phyloP scores from a whole-genome alignment of 1,140 invertebrate genomes.

The Formica selysi region DNA sequence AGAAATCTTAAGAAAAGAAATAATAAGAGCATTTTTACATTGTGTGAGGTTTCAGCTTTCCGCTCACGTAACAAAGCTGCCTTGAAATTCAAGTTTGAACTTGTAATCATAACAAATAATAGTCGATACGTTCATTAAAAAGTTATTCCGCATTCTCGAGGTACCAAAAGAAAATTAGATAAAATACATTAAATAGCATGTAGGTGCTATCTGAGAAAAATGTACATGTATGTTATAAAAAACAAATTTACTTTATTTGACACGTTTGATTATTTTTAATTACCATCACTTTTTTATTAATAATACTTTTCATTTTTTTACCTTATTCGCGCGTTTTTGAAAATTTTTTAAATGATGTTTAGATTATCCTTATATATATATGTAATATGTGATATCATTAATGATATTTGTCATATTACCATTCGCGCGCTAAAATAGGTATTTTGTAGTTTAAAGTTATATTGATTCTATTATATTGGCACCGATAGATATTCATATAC shows the following conservation, averaged over 20 bases:
- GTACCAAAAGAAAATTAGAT: conserved; percentile 21
- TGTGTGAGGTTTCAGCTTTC: neutral
- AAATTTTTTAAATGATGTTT: neutral
- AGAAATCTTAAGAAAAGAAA: neutral
- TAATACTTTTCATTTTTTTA: neutral
- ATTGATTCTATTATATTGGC: conserved; percentile 4
- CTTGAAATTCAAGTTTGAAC: conserved; percentile 9
- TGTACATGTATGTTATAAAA: neutral
- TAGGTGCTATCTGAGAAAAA: neutral
- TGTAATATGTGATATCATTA: neutral
- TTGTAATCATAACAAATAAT: conserved; percentile 1
- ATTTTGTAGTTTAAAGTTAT: neutral
- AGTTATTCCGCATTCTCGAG: conserved; percentile 8
- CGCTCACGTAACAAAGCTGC: conserved; percentile 1
- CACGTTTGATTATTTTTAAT: neutral
- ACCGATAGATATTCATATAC: neutral
- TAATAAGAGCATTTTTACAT: neutral
- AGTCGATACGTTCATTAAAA: conserved; percentile 32
- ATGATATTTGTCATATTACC: conserved; percentile 4
- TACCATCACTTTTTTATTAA: neutral
- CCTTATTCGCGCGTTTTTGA: neutral
- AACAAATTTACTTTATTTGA: neutral
- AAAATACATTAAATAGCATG: neutral
- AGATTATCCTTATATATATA: neutral
- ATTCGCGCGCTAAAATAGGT: neutral